phyloP scores from a whole-genome alignment of 2,113 vertebrate species.

The Scophthalmus maximus region DNA sequence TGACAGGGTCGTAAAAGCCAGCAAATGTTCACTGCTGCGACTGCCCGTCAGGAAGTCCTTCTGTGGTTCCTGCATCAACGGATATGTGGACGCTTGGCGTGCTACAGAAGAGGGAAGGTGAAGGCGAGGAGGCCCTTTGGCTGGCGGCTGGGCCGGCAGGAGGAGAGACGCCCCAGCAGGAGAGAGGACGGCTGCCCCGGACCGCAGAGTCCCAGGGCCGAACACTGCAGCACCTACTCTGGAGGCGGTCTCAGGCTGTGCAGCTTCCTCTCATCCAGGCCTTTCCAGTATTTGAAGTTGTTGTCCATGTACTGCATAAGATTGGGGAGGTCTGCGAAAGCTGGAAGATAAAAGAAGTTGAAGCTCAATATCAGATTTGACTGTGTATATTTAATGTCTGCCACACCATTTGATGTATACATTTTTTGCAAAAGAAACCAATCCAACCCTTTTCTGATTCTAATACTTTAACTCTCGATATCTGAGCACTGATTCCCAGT shows the following conservation, averaged over 20 bases:
- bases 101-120: conserved; percentile 71
- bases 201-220: conserved; percentile 34
- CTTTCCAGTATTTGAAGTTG: conserved; percentile 99
- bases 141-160: conserved; percentile 72
- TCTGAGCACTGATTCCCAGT: neutral
- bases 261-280: conserved; percentile 90
- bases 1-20: conserved; percentile 43
- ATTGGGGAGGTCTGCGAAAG: conserved; percentile 95
- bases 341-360: conserved; percentile 70
- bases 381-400: no score
- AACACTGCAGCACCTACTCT: conserved; percentile 79
- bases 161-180: conserved; percentile 54
- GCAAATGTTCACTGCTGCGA: conserved; percentile 35
- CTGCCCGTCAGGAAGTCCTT: conserved; percentile 59
- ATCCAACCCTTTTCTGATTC: neutral
- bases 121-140: conserved; percentile 61
- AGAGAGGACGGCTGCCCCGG: conserved; percentile 49
- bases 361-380: neutral
- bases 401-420: neutral
- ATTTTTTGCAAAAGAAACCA: neutral
- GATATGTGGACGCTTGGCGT: conserved; percentile 62
- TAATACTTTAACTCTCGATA: neutral
- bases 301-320: conserved; percentile 96
- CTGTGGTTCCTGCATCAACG: conserved; percentile 58
- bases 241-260: conserved; percentile 90